These are phyloP conservation scores for Petrocephalus sullivani DNA, from an alignment of 2,797 vertebrate species.

Conservation along the genomic window DNA sequence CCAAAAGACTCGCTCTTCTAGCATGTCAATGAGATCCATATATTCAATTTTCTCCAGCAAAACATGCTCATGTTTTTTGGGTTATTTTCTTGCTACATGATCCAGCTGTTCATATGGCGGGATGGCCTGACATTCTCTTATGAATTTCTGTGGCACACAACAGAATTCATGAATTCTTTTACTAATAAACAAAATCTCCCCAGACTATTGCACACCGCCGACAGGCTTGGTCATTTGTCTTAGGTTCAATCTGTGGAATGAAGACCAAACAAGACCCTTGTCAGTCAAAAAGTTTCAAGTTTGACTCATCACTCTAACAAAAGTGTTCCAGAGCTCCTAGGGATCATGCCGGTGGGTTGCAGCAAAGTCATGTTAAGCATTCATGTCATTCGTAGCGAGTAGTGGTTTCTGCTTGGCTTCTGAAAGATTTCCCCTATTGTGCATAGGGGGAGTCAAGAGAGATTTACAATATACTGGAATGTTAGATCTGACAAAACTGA, in stretches of 20 bases:
- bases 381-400: neutral
- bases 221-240: neutral
- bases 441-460: neutral
- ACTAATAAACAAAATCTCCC: neutral
- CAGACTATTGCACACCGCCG: neutral
- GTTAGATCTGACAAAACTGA: neutral
- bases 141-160: neutral
- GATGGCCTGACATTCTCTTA: neutral
- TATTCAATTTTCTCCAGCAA: neutral
- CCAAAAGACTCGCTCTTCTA: neutral
- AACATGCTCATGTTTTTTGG: neutral
- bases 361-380: neutral
- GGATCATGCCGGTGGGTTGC: no score
- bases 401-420: neutral
- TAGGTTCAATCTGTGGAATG: neutral
- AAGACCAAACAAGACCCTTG: neutral
- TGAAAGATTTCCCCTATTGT: neutral
- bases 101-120: neutral
- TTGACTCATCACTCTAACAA: neutral
- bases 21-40: slow-evolving; percentile 5
- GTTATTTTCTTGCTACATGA: slow-evolving; percentile 5
- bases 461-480: neutral
- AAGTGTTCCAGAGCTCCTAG: neutral
- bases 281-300: slow-evolving; percentile 2
- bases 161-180: neutral